Evolutionary conservation across 1,140 invertebrate species (phyloP), one percentile per base, ranked within the genome.

Genomic region (Mactra quadrangularis): DNA sequence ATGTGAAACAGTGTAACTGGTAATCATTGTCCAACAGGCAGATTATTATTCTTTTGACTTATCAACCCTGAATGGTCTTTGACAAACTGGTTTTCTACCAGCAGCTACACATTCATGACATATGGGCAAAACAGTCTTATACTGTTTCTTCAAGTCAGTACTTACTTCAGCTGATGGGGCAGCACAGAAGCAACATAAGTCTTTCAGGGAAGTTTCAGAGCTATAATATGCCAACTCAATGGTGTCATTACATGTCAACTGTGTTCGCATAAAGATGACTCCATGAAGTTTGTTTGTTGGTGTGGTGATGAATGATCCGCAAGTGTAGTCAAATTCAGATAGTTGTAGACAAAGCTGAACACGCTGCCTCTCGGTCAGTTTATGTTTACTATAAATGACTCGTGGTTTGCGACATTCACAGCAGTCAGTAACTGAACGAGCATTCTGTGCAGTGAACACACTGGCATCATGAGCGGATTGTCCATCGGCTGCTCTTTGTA

Each of bases 221-320:
- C 53, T 75, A 53, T 75, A 57, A 75, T 11, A 75, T 59, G 71
- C 6, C 33, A 75, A 17, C 25, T 75, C 71, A 19, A 75, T 53
- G n/a, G 9, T 9, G 35, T 75, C 50, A 38, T 6, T 75, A 31
- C 53, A 75, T 57, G 9, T 57, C 47, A 75, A 29, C 19, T 53
- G 45, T 15, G 29, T 11, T 31, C 71, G 57, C 29, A 72, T 35
- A 47, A 9, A 47, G 41, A 47, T 47, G 52, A 53, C 52, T 11
- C n/a, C 7, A 59, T 57, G 52, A 50, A 75, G 9, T 33, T 50
- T 38, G 25, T 75, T 41, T 50, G 52, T 19, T 38, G 52, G 52
- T 22, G 52, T 35, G 35, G 9, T 59, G 7, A 75, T 59, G 53
- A 55, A 59, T 15, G 52, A 57, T n/a, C 71, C 71, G 25, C 71